Percentiles rank a stretch among this genome's conserved stretches.
Conservation (phyloP, 2,797 vertebrate genomes). For the Anas bernieri region DNA sequence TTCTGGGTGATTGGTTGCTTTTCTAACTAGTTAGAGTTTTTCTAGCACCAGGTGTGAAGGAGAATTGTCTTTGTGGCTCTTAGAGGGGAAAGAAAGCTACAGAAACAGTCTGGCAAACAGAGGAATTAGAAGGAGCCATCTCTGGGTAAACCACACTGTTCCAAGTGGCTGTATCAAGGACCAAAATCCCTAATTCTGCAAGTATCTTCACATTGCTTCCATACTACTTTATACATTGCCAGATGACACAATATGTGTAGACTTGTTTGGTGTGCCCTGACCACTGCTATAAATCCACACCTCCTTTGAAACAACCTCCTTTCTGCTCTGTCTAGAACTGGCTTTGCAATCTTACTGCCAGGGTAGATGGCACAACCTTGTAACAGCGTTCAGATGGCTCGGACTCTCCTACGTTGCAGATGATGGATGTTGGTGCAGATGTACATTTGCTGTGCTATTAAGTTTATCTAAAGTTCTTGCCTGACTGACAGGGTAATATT, state of each 20-base stretch:
- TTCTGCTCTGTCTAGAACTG: neutral
- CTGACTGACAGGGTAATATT: neutral
- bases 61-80: neutral
- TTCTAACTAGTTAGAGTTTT: neutral
- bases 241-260: neutral
- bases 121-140: neutral
- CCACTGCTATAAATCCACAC: neutral
- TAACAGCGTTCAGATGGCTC: neutral
- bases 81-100: neutral
- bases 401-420: neutral
- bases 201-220: neutral
- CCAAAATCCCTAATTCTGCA: neutral
- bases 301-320: neutral
- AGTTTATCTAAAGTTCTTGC: neutral
- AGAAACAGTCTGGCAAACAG: neutral
- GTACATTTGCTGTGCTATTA: neutral
- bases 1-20: neutral
- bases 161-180: neutral
- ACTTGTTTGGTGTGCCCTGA: neutral
- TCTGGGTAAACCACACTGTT: neutral
- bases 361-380: neutral
- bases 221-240: neutral
- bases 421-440: neutral
- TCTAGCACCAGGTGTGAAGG: neutral
- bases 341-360: neutral